Base-by-base conservation (phyloP, 2,888 invertebrate species). In the Holacanthella duospinosa region DNA sequence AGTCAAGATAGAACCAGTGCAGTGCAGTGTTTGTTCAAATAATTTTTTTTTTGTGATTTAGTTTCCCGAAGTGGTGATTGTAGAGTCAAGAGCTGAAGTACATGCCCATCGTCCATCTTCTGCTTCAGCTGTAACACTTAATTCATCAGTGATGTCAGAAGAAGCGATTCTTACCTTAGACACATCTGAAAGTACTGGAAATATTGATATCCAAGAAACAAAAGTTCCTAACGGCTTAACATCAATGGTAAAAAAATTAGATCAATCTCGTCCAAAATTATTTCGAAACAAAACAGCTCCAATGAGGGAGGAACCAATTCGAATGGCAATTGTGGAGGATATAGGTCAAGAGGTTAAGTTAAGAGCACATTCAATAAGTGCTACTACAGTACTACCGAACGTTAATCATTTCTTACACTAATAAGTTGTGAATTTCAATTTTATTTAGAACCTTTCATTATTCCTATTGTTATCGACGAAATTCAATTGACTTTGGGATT, bases 201-300 rank as follows among this genome's bases (percentile, higher is more conserved):
- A n/a, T 29, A 28, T 6, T 29, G 16, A 19, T 9, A 12, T 12
- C 12, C 3, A 3, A 3, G 24, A 29, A 28, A 3, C 29, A 19
- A 16, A 16, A 2, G 16, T 3, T 19, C 4, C 24, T n/a, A 55
- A 29, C 19, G 29, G 21, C 9, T n/a, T 6, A n/a, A 27, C 29
- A 9, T n/a, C 29, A n/a, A 4, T 29, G n/a, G 4, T 19, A 27
- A 57, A 21, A 57, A 28, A 57, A 19, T 25, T 26, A 29, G n/a
- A n/a, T 4, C 4, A 21, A 19, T 19, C 3, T 29, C 57, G 29
- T 25, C 57, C 28, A 57, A 57, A 57, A 57, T 21, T 28, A 9
- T 57, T 57, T 21, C 29, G 57, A 21, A 57, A 57, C 29, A 57
- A 57, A 57, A 57, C 57, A 3, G 57, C 57, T 29, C 57, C 57